phyloP scores from a whole-genome alignment of 2,888 invertebrate species.

The Orchesellides sinensis region DNA sequence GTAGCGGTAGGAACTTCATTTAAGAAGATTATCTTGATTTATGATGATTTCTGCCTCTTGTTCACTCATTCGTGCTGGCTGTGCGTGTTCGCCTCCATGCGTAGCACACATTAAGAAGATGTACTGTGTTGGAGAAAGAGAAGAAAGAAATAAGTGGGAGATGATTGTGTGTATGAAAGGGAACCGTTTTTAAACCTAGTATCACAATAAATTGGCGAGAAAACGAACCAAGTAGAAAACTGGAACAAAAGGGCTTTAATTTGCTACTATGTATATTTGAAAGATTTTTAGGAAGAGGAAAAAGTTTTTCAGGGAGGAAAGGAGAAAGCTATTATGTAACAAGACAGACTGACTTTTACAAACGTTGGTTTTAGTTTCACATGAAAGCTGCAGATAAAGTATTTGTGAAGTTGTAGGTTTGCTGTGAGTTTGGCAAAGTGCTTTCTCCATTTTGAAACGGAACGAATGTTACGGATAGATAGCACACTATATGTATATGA shows the following conservation, averaged over 20 bases:
- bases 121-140: too few relatives aligned
- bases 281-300: too few relatives aligned
- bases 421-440: too few relatives aligned
- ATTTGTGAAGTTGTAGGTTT: not conserved
- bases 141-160: conserved; percentile 1
- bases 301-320: not conserved
- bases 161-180: not conserved
- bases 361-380: not conserved
- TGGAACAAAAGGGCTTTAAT: too few relatives aligned
- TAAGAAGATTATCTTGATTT: conserved; percentile 55
- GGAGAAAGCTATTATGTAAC: not conserved
- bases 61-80: conserved; percentile 22
- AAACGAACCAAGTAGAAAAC: not conserved
- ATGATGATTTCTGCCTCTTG: conserved; percentile 38
- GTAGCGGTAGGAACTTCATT: conserved; percentile 22
- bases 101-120: too few relatives aligned
- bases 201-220: too few relatives aligned
- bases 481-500: too few relatives aligned
- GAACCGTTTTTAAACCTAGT: too few relatives aligned
- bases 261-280: too few relatives aligned
- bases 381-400: not conserved
- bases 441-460: too few relatives aligned
- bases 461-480: too few relatives aligned
- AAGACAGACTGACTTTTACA: conserved; percentile 5
- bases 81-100: not conserved